A percentile compares a stretch with the other conserved stretches of the same genome.
Conservation (phyloP, 2,113 vertebrate genomes). For the Caretta caretta region DNA sequence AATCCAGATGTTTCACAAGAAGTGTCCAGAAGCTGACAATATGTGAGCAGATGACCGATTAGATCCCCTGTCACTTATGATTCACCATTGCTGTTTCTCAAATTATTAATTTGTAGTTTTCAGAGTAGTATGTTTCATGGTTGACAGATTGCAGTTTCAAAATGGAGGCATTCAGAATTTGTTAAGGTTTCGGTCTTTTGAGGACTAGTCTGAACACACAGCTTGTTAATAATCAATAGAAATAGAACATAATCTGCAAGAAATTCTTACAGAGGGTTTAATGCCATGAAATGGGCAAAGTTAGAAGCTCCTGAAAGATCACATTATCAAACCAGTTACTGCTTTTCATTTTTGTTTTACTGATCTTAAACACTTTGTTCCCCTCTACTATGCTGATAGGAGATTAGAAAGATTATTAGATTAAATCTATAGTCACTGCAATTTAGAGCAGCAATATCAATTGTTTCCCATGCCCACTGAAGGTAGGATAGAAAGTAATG, state of each 20-base stretch:
- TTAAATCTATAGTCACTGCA: constrained; percentile 41
- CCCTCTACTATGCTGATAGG: constrained; percentile 24
- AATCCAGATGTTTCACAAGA: constrained; percentile 30
- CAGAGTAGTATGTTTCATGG: constrained; percentile 62
- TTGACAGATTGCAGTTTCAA: constrained; percentile 55
- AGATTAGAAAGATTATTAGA: constrained; percentile 57
- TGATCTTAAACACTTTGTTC: constrained; percentile 21
- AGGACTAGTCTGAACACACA: background rate
- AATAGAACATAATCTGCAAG: background rate
- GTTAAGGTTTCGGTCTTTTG: constrained; percentile 32
- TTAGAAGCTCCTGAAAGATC: constrained; percentile 38
- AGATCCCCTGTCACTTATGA: constrained; percentile 55
- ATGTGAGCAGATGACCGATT: constrained; percentile 14
- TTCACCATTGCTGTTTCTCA: constrained; percentile 38
- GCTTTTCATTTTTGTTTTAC: background rate
- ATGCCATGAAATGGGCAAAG: background rate
- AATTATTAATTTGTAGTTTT: constrained; percentile 71
- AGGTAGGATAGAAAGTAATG: background rate
- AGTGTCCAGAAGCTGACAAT: background rate
- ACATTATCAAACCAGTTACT: background rate
- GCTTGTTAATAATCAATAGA: constrained; percentile 27
- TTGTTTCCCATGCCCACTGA: background rate
- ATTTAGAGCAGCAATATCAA: constrained; percentile 34
- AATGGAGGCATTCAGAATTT: background rate
- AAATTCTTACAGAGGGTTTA: constrained; percentile 17